A percentile compares a stretch with the other conserved stretches of the same genome.
These are phyloP conservation scores for Acholoe squamosa DNA, from an alignment of 2,888 invertebrate species.

Conservation along the genomic window DNA sequence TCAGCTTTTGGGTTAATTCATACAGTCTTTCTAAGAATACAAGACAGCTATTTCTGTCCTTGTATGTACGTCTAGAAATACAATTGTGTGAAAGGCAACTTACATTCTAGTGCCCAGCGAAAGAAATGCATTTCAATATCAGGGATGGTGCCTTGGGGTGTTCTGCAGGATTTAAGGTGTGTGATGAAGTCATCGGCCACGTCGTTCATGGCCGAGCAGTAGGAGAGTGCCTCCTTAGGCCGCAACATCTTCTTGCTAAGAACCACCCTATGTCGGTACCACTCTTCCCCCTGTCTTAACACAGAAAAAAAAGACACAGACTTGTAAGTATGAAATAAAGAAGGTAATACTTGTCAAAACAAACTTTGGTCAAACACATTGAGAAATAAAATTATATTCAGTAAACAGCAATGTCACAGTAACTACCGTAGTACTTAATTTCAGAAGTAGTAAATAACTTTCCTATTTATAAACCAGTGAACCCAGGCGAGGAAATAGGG, in stretches of 20 bases:
- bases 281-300: conserved; percentile 82
- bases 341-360: too few species aligned
- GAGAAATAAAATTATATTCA: too few species aligned
- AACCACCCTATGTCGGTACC: conserved; percentile 80
- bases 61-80: too few species aligned
- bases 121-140: conserved; percentile 81
- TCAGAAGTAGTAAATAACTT: too few species aligned
- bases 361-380: too few species aligned
- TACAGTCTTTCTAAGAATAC: too few species aligned
- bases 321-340: too few species aligned
- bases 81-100: conserved; percentile 66
- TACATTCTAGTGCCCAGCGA: conserved; percentile 83
- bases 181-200: conserved; percentile 80
- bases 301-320: not conserved
- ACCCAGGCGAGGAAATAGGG: not conserved
- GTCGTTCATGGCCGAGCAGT: conserved; percentile 77
- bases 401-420: too few species aligned
- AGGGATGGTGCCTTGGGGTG: conserved; percentile 73
- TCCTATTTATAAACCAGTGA: not conserved
- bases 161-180: conserved; percentile 71
- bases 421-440: too few species aligned
- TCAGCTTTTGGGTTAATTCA: too few species aligned
- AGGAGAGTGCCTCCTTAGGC: conserved; percentile 78
- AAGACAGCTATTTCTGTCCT: too few species aligned
- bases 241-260: conserved; percentile 81